Conservation (phyloP, 2,888 invertebrate genomes). For the Nephrocerus scutellatus region DNA sequence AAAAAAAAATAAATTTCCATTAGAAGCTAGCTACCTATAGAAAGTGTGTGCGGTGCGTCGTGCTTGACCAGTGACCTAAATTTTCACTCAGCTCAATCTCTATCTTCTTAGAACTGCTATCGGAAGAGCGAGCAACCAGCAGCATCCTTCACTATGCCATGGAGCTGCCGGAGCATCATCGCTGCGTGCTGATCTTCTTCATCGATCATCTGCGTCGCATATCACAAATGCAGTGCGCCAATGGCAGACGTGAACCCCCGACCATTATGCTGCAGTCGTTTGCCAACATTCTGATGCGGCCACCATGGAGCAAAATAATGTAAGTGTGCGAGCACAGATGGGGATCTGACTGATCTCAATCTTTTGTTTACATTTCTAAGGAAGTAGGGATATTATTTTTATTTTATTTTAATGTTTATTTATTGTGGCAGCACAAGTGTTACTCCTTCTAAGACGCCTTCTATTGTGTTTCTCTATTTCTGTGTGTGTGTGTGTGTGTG, state of each 20-base stretch:
- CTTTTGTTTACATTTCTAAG: neutral
- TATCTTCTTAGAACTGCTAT: conserved; percentile 19
- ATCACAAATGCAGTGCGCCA: conserved; percentile 58
- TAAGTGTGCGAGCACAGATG: too few species aligned
- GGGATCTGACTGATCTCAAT: too few species aligned
- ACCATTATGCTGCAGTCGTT: conserved; percentile 63
- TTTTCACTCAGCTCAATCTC: too few species aligned
- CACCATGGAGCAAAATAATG: conserved; percentile 71
- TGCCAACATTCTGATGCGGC: conserved; percentile 65
- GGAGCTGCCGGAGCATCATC: conserved; percentile 60
- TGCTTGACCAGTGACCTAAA: too few species aligned
- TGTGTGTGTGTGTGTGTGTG: too few species aligned
- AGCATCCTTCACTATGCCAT: conserved; percentile 52
- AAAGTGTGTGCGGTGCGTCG: too few species aligned
- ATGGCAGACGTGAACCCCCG: conserved; percentile 59
- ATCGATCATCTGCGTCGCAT: conserved; percentile 67
- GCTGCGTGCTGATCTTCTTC: conserved; percentile 56
- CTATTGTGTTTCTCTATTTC: too few species aligned
- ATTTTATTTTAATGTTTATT: conserved; percentile 8
- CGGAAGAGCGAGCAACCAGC: conserved; percentile 51
- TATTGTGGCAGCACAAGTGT: too few species aligned
- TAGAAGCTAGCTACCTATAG: too few species aligned
- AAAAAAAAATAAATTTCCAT: too few species aligned
- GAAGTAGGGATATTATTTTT: neutral
- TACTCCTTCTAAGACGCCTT: too few species aligned